Evolutionary conservation across 2,888 invertebrate species (phyloP).

Genomic region (Phaonia tiefii): DNA sequence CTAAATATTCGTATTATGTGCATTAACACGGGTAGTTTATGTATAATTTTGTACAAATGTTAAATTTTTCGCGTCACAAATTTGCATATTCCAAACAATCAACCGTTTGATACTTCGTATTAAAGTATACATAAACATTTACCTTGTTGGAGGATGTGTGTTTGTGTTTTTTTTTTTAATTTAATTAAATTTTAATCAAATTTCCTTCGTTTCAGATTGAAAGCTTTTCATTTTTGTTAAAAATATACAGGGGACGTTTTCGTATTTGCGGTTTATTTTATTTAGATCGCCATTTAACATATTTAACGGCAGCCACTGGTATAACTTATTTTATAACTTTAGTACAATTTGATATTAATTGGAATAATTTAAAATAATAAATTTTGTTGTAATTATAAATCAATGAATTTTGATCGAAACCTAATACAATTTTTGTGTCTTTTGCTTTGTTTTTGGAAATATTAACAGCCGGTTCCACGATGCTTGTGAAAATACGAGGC

Average conservation of each 20-base stretch:
- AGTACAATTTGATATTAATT: constrained; percentile 73
- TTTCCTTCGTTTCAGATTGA: too few species aligned
- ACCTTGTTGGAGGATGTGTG: too few species aligned
- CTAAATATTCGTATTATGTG: too few species aligned
- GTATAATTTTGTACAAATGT: too few species aligned
- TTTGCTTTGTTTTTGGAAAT: constrained; percentile 3
- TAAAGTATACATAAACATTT: too few species aligned
- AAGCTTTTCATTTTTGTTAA: constrained; percentile 70
- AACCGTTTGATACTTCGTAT: too few species aligned
- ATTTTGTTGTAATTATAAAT: too few species aligned
- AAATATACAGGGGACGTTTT: constrained; percentile 67
- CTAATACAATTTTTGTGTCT: constrained; percentile 20
- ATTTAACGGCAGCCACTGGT: constrained; percentile 72
- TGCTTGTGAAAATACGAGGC: too few species aligned
- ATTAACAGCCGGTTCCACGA: too few species aligned
- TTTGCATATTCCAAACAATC: neutral
- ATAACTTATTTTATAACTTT: constrained; percentile 75
- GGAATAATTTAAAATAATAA: constrained; percentile 52
- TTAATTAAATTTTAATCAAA: too few species aligned
- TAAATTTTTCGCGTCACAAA: neutral
- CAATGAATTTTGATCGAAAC: neutral
- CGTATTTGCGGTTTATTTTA: constrained; percentile 73
- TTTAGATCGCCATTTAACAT: constrained; percentile 72
- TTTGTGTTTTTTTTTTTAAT: too few species aligned
- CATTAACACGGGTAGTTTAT: too few species aligned